Conservation (phyloP, 2,113 vertebrate genomes). For the Onychostruthus taczanowskii region DNA sequence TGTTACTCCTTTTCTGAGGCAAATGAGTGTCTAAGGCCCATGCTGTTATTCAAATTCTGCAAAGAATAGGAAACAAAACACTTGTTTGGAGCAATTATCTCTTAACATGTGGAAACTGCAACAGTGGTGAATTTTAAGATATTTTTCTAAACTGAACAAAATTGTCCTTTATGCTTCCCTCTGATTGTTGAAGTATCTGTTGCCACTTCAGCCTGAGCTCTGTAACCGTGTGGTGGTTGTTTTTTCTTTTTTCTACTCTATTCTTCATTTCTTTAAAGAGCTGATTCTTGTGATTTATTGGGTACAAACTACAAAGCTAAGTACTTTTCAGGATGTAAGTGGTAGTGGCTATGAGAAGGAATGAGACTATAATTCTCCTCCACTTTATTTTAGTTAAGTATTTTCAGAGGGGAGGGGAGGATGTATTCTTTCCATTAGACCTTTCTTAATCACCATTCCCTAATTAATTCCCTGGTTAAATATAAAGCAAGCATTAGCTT, state of each 20-base stretch:
- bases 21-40: fast-evolving
- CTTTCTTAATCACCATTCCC: conserved; percentile 65
- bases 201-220: neutral
- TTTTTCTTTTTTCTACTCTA: neutral
- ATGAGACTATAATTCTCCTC: conserved; percentile 44
- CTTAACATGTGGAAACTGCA: neutral
- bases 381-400: conserved; percentile 42
- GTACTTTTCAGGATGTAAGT: conserved; percentile 53
- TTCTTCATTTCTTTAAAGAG: conserved; percentile 53
- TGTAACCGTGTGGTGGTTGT: neutral
- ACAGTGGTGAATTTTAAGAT: neutral
- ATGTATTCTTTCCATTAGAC: conserved; percentile 52
- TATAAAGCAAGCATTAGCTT: conserved; percentile 69
- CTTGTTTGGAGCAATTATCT: neutral
- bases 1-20: neutral
- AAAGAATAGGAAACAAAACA: neutral
- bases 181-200: neutral
- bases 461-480: conserved; percentile 79
- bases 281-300: conserved; percentile 49
- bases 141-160: neutral
- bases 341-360: conserved; percentile 38
- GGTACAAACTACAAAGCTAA: conserved; percentile 53
- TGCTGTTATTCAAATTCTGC: neutral
- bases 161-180: neutral
- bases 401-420: conserved; percentile 44